These are phyloP conservation scores for Ptilonorhynchus violaceus DNA, from an alignment of 2,113 vertebrate species.

Conservation along the genomic window DNA sequence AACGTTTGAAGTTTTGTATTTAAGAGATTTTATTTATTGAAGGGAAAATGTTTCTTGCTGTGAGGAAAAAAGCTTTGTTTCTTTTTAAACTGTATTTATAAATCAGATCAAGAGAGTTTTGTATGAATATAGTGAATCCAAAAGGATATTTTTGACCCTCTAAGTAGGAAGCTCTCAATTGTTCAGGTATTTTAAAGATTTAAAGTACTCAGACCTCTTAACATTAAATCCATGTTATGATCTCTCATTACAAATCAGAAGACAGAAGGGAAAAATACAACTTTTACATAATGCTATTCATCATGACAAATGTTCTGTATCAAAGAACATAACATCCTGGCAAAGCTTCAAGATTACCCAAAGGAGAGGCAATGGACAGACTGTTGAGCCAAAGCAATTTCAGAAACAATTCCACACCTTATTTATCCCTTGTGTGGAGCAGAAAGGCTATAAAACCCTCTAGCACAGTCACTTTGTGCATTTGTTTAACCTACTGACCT, in stretches of 20 bases:
- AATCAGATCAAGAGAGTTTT: neutral
- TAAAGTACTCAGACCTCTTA: neutral
- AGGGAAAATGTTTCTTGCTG: neutral
- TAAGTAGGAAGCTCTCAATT: neutral
- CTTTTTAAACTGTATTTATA: neutral
- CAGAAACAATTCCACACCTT: constrained; percentile 22
- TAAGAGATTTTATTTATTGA: neutral
- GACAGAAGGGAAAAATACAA: constrained; percentile 23
- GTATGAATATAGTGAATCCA: neutral
- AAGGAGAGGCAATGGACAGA: constrained; percentile 28
- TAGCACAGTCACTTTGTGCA: neutral
- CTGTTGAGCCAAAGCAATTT: constrained; percentile 1
- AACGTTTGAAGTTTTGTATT: neutral
- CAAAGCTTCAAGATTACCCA: constrained; percentile 40
- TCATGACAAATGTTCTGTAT: constrained; percentile 45
- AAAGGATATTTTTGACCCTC: neutral
- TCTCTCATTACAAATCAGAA: neutral
- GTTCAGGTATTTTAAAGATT: neutral
- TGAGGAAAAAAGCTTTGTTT: neutral
- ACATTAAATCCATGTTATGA: neutral
- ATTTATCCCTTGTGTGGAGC: neutral
- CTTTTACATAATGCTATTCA: constrained; percentile 22
- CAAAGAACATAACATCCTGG: constrained; percentile 39
- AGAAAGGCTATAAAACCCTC: neutral
- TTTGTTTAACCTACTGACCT: constrained; percentile 20